Percentiles rank a stretch among this genome's conserved stretches.
These are phyloP conservation scores for Diadema setosum DNA, from an alignment of 35 echinoderm and acorn worm genomes.

Conservation along the genomic window DNA sequence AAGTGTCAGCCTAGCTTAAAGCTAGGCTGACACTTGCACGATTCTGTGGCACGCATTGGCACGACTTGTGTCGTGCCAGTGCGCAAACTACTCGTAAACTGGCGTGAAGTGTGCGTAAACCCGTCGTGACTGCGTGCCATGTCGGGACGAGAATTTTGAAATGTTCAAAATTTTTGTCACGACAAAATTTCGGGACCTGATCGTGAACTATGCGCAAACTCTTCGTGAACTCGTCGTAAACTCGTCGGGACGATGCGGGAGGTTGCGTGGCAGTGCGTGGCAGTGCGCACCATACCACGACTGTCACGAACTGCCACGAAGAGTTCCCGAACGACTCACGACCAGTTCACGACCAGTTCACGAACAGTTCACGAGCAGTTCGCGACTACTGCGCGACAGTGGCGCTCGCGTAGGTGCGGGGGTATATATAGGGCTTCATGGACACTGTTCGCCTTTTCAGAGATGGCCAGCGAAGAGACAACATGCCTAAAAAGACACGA, in stretches of 20 bases:
- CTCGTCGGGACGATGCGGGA: slow-evolving; percentile 6
- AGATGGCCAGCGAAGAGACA: slow-evolving; percentile 53
- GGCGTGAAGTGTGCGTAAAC: no score
- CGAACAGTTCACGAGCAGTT: not conserved
- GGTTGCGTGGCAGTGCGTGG: not conserved
- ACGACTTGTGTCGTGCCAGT: no score
- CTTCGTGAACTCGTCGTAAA: not conserved
- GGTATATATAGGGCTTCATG: slow-evolving; percentile 39
- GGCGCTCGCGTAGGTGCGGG: not conserved
- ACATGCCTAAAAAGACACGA: slow-evolving; percentile 48
- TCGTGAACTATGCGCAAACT: slow-evolving; percentile 29
- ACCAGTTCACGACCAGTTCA: slow-evolving; percentile 21
- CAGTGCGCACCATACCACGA: no score
- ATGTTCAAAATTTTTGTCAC: slow-evolving; percentile 53
- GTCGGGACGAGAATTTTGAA: slow-evolving; percentile 34
- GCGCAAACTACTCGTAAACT: no score
- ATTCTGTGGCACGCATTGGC: no score
- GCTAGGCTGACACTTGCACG: no score
- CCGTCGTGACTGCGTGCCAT: slow-evolving; percentile 54
- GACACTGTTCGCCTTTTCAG: slow-evolving; percentile 51
- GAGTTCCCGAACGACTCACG: slow-evolving; percentile 14
- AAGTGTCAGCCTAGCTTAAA: not conserved
- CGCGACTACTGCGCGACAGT: slow-evolving; percentile 14
- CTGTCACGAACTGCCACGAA: not conserved
- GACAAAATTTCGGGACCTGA: not conserved